Conservation (phyloP, 2,113 vertebrate genomes). For the Hymenochirus boettgeri region DNA sequence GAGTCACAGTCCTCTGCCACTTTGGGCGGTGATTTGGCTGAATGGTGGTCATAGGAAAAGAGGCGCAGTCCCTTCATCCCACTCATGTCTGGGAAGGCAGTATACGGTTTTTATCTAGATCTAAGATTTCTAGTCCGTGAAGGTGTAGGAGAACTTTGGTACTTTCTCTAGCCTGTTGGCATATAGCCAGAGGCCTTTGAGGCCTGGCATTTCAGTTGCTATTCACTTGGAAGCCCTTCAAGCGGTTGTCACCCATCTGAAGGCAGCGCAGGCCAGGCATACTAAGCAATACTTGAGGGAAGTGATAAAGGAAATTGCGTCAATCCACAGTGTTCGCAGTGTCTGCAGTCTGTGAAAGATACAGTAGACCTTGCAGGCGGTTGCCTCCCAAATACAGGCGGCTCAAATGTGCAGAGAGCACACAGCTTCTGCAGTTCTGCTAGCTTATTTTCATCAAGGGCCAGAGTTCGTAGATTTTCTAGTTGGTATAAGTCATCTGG, state of each 20-base stretch:
- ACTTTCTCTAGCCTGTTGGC: conserved; percentile 87
- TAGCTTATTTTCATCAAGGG: conserved; percentile 88
- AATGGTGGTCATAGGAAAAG: conserved; percentile 93
- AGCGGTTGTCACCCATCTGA: conserved; percentile 88
- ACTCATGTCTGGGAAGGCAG: conserved; percentile 75
- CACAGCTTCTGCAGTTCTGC: conserved; percentile 75
- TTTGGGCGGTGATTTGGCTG: conserved; percentile 66
- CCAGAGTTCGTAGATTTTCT: conserved; percentile 76
- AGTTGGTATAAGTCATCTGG: conserved; percentile 72
- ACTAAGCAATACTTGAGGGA: conserved; percentile 77
- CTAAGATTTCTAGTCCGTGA: conserved; percentile 79
- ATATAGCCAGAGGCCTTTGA: conserved; percentile 89
- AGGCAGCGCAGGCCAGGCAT: conserved; percentile 81
- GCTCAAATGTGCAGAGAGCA: conserved; percentile 77
- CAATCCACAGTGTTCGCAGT: conserved; percentile 88
- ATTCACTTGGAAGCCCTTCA: conserved; percentile 76
- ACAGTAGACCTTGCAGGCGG: conserved; percentile 73
- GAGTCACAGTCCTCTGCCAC: conserved; percentile 74
- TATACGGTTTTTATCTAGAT: conserved; percentile 87
- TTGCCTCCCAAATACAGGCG: conserved; percentile 91
- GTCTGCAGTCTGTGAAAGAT: conserved; percentile 73
- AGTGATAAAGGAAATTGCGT: conserved; percentile 82
- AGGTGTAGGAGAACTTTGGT: conserved; percentile 76
- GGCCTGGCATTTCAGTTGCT: conserved; percentile 68
- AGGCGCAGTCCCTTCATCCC: conserved; percentile 69